Base-by-base conservation (phyloP, 2,113 vertebrate genomes). In the Semnornis frantzii region DNA sequence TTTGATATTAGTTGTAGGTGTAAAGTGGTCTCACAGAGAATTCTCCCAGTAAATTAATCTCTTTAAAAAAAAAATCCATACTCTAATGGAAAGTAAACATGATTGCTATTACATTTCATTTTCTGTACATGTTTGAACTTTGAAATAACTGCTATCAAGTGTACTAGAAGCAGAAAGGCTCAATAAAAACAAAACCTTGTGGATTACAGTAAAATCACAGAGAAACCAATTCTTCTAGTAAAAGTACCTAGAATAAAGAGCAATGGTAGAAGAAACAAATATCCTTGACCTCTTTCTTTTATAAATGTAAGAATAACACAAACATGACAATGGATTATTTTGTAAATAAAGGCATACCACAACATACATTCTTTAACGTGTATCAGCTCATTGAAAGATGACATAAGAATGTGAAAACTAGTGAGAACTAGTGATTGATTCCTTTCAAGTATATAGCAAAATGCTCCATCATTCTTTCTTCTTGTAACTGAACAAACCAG, bases 161-260 rank as follows among this genome's bases (percentile, higher is more conserved):
- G 68, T 24, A 88, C 27, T 23, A 92, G 52, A 28, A 92, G 63
- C 66, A 91, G 90, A 95, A 84, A 70, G 62, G 52, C 70, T 94
- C 95, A 97, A 95, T 95, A 96, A 97, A 97, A 97, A 91, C 28
- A 70, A 95, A 97, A 95, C 95, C 91, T 79, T 69, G 15, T 78
- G 91, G 93, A 95, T 97, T 97, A 95, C 79, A 79, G 76, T 58
- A 85, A 92, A 92, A 89, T 93, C 92, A 85, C 87, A 82, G 23
- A 92, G 94, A 96, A 95, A 89, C 50, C 60, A 92, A 44, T 90
- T 94, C 58, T 44, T 76, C 50, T 68, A 28, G 66, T 72, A 89
- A 73, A 96, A 91, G 54, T 83, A 87, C 64, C 82, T 72, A 14
- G 3, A 12, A 87, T 86, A 93, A 97, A 46, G 87, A 94, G 94